Conservation (phyloP, 2,113 vertebrate genomes). For the Nothocercus nigrocapillus region DNA sequence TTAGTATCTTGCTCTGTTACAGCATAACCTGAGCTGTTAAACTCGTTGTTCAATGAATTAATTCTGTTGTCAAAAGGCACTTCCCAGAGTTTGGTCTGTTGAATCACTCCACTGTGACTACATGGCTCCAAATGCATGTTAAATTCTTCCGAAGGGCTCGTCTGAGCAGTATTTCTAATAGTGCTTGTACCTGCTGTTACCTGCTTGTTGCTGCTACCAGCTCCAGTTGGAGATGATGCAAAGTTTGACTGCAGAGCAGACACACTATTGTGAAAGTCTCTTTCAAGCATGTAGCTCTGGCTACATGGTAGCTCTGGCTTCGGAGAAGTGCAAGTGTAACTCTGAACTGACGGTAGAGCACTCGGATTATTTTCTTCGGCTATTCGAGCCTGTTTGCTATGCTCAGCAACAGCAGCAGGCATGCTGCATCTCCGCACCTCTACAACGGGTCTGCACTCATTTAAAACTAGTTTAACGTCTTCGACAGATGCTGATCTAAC, state of each 20-base stretch:
- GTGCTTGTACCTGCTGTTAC: constrained; percentile 46
- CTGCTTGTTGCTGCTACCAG: constrained; percentile 72
- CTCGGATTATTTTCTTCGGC: constrained; percentile 79
- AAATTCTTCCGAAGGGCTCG: constrained; percentile 51
- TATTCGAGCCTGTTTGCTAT: constrained; percentile 56
- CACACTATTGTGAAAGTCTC: constrained; percentile 36
- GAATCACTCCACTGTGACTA: constrained; percentile 64
- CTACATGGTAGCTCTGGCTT: constrained; percentile 67
- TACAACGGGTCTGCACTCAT: constrained; percentile 79
- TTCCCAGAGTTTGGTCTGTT: constrained; percentile 69
- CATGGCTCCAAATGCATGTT: constrained; percentile 57
- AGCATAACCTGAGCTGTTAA: constrained; percentile 57
- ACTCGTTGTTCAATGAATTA: constrained; percentile 65
- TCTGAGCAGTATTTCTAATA: constrained; percentile 42
- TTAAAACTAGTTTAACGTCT: constrained; percentile 82
- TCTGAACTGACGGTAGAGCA: constrained; percentile 29
- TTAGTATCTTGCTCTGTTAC: constrained; percentile 65
- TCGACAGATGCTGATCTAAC: constrained; percentile 89
- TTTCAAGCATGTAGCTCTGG: constrained; percentile 62
- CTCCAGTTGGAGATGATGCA: constrained; percentile 41
- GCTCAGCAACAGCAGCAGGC: constrained; percentile 77
- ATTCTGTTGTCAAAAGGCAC: constrained; percentile 74
- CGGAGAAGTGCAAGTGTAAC: constrained; percentile 66
- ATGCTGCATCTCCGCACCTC: constrained; percentile 81
- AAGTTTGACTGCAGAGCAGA: constrained; percentile 67